Evolutionary conservation across 2,888 invertebrate genomes (phyloP), one percentile per base, ranked within the genome.

Genomic region (Drosophila robusta): DNA sequence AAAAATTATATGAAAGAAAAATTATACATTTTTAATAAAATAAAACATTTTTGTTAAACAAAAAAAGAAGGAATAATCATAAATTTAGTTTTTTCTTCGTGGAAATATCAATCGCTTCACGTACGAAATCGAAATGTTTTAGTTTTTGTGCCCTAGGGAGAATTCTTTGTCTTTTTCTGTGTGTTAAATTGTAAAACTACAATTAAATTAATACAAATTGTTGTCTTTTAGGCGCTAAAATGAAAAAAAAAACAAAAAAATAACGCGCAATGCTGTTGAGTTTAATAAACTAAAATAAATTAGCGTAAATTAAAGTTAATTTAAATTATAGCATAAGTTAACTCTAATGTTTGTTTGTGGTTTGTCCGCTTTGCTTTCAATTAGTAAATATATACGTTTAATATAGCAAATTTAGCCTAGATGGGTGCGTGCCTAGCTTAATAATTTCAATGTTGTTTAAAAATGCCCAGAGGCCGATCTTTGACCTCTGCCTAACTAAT

Each of bases 121-220:
- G 67, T 68, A 76, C 52, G 55, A 76, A 70, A 70, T 56, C 49
- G 50, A 77, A 80, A 67, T 67, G 67, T 73, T 69, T 72, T 65
- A 61, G 47, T 63, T 70, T 69, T 90, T 90, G 90, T 80, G 90
- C 88, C 85, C 90, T 89, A 77, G 80, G 89, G 90, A 90, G 89
- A 90, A 89, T 90, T 90, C 90, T 90, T 89, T 87, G 89, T 90
- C 83, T 87, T 81, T 79, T 74, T 54, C 11, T 68, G 18, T 70
- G 51, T 63, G 54, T 68, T 73, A 64, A 62, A 65, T 68, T 73
- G 56, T 79, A 67, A 71, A 56, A 71, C 16, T 88, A 65, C 44
- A 69, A 68, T 79, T 75, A 81, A 85, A 85, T 87, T 89, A 85
- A 87, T 85, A 84, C 83, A 79, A 83, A 82, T 70, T 67, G 66